Conservation (phyloP, 2,888 invertebrate genomes). For the Dolichomitus sp. region DNA sequence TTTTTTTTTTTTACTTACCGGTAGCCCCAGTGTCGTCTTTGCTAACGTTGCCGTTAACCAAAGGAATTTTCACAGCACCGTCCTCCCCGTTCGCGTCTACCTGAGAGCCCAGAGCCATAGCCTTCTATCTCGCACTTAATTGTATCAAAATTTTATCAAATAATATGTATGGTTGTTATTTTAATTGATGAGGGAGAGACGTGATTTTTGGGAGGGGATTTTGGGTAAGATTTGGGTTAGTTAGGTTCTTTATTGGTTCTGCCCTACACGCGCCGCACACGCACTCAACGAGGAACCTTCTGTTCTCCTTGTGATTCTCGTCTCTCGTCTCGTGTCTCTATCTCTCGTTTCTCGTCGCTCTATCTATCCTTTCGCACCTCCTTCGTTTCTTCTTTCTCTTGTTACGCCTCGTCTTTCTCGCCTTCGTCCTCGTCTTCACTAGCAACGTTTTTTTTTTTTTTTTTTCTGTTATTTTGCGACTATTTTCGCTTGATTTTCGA, state of each 20-base stretch:
- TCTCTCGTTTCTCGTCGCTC: constrained; percentile 18
- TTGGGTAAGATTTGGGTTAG: constrained; percentile 40
- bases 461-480: neutral
- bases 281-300: constrained; percentile 33
- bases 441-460: neutral
- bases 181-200: neutral
- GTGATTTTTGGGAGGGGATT: neutral
- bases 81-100: constrained; percentile 83
- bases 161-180: neutral
- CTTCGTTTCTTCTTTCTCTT: constrained; percentile 51
- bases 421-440: neutral
- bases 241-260: constrained; percentile 60
- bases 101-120: constrained; percentile 85
- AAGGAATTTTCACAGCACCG: constrained; percentile 80
- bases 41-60: constrained; percentile 77
- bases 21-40: constrained; percentile 63
- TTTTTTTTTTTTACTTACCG: constrained; percentile 51
- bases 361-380: constrained; percentile 27
- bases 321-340: constrained; percentile 3
- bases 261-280: constrained; percentile 56
- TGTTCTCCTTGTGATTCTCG: constrained; percentile 43
- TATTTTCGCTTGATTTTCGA: neutral
- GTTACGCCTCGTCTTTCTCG: constrained; percentile 27
- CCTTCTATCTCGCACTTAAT: constrained; percentile 30
- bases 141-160: neutral